Percentiles rank a stretch among this genome's conserved stretches.
phyloP scores from a whole-genome alignment of 2,888 invertebrate genomes.

The Dasypolia templi region DNA sequence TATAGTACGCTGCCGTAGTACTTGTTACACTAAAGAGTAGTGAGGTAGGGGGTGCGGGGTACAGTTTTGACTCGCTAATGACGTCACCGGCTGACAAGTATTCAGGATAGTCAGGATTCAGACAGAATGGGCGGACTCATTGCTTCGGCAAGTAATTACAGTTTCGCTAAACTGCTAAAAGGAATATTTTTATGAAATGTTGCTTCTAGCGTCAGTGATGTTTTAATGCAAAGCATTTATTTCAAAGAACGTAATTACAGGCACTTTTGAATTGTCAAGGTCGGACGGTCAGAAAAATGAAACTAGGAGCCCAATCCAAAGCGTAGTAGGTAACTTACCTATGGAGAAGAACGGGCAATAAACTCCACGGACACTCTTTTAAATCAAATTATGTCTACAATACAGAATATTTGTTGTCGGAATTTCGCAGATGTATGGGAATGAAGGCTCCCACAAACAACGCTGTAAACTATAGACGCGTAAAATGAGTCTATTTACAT shows the following conservation, averaged over 20 bases:
- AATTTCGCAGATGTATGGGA: conserved; percentile 60
- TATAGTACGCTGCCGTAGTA: conserved; percentile 29
- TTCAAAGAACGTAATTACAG: too few relatives aligned
- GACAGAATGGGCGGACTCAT: conserved; percentile 51
- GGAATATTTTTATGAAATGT: conserved; percentile 51
- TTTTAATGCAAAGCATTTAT: too few relatives aligned
- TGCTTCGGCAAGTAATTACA: conserved; percentile 61
- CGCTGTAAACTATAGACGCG: conserved; percentile 46
- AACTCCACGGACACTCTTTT: too few relatives aligned
- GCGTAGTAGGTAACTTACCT: too few relatives aligned
- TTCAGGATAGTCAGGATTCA: conserved; percentile 52
- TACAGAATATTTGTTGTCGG: conserved; percentile 42
- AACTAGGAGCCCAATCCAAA: too few relatives aligned
- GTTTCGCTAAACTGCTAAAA: conserved; percentile 51
- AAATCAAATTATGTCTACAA: too few relatives aligned
- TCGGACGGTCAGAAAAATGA: too few relatives aligned
- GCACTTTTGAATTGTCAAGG: too few relatives aligned
- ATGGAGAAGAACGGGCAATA: too few relatives aligned
- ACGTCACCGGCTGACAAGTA: conserved; percentile 57
- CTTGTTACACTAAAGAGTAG: conserved; percentile 50
- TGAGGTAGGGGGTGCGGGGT: conserved; percentile 6
- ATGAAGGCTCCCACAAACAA: conserved; percentile 47
- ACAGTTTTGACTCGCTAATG: conserved; percentile 65
- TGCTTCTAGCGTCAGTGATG: conserved; percentile 20
- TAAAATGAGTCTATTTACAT: conserved; percentile 68